Evolutionary conservation across 2,797 vertebrate genomes (phyloP), one percentile per base, ranked within the genome.

Genomic region (Chelidonichthys spinosus): DNA sequence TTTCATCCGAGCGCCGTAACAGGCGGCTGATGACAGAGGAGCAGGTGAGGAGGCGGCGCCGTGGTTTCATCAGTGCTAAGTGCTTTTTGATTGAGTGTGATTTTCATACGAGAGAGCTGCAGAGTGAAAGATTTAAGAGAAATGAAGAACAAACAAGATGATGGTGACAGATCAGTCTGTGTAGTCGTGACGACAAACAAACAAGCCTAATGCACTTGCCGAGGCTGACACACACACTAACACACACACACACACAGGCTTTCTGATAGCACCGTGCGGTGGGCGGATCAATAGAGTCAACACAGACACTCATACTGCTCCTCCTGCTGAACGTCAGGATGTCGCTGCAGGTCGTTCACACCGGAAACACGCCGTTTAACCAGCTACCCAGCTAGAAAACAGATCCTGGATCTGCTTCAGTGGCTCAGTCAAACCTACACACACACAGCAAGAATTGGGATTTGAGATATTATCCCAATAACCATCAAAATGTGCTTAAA

Each of bases 191-290:
- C 64, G 69, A 79, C 58, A 77, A 56, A 76, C 36, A 58, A 78
- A 61, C 70, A 72, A 49, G 50, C 40, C 63, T 87, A 77, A 88
- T 86, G 63, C 73, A 82, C 66, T 81, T 50, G 67, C 58, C 50
- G 46, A n/a, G 4, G 62, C 56, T 47, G 40, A 74, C 58, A 78
- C 74, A 81, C 86, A 71, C 78, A 78, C 69, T n/a, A n/a, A 78
- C 69, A 74, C 58, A 78, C 74, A 81, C 86, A 71, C 78, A 78
- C 69, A 85, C 67, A 85, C 82, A 71, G 88, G 81, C 82, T 88
- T 85, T 72, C 90, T 82, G 86, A 78, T 90, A 87, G 89, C 81
- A 79, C 66, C 80, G 81, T 65, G 72, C 73, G 7, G 80, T 54
- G 36, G 49, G 74, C 58, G 66, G 82, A 89, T 90, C 87, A 63